Evolutionary conservation across 37 sponge, comb jelly and placozoan species (phyloP).

Genomic region (Bolinopsis microptera): DNA sequence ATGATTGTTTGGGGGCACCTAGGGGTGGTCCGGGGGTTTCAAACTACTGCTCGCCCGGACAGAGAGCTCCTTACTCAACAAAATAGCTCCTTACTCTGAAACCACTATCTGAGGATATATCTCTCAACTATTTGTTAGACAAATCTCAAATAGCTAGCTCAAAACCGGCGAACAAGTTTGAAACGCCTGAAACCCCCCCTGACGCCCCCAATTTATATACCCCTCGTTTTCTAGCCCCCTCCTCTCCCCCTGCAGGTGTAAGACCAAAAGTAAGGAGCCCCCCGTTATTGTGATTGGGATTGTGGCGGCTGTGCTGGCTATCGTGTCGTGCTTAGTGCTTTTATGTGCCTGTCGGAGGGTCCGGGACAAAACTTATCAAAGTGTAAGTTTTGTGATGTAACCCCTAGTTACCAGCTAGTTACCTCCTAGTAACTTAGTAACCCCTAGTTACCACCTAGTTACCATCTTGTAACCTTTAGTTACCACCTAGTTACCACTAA

Average conservation of each 20-base stretch:
- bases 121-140: too few relatives aligned
- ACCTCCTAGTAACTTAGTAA: too few relatives aligned
- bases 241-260: background rate
- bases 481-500: too few relatives aligned
- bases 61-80: too few relatives aligned
- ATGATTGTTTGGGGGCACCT: background rate
- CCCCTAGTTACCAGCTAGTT: too few relatives aligned
- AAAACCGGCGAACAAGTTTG: too few relatives aligned
- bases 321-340: background rate
- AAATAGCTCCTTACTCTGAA: too few relatives aligned
- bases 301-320: background rate
- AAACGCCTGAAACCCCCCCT: background rate
- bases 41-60: background rate
- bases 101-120: too few relatives aligned
- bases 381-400: background rate
- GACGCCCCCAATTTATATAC: too few relatives aligned
- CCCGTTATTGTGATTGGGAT: background rate
- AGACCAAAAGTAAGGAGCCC: background rate
- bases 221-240: background rate
- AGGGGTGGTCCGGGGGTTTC: background rate
- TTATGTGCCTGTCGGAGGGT: background rate
- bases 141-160: too few relatives aligned
- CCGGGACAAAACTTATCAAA: background rate
- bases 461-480: too few relatives aligned
- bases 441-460: too few relatives aligned